Conservation (phyloP, 1,140 invertebrate species). For the Listronotus bonariensis region DNA sequence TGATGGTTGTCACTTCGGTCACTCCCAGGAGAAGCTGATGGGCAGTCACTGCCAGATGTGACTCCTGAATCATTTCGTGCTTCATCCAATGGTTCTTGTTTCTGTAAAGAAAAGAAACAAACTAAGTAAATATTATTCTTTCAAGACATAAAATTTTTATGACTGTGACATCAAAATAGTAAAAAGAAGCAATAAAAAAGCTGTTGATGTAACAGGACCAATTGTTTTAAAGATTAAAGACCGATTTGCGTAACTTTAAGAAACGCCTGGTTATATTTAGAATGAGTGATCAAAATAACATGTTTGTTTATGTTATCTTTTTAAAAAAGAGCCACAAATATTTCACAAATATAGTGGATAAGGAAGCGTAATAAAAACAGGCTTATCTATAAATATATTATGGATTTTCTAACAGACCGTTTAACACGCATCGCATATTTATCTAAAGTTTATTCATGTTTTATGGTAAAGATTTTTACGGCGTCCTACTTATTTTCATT, state of each 20-base stretch:
- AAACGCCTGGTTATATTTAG: conserved; percentile 29
- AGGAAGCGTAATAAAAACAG: conserved; percentile 28
- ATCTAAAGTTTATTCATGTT: not conserved
- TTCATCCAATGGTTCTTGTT: conserved; percentile 54
- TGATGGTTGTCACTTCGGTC: conserved; percentile 44
- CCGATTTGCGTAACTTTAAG: conserved; percentile 23
- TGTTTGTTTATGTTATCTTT: conserved; percentile 39
- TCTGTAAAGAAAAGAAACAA: conserved; percentile 50
- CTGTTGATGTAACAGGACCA: conserved; percentile 31
- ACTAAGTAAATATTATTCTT: conserved; percentile 23
- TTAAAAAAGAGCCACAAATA: conserved; percentile 26
- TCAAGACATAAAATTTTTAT: conserved; percentile 1
- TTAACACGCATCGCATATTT: not conserved
- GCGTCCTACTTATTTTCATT: conserved; percentile 3
- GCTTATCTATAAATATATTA: conserved; percentile 23
- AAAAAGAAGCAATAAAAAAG: conserved; percentile 30
- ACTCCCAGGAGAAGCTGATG: conserved; percentile 50
- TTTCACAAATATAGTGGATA: conserved; percentile 26
- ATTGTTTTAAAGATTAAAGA: conserved; percentile 34
- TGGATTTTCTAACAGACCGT: conserved; percentile 6
- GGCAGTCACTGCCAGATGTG: conserved; percentile 49
- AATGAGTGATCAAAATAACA: conserved; percentile 28
- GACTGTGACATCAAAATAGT: conserved; percentile 8
- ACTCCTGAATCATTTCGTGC: conserved; percentile 52
- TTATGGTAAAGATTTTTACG: not conserved